These are phyloP conservation scores for Vombatus ursinus DNA, from an alignment of 2,113 vertebrate genomes.

Conservation along the genomic window DNA sequence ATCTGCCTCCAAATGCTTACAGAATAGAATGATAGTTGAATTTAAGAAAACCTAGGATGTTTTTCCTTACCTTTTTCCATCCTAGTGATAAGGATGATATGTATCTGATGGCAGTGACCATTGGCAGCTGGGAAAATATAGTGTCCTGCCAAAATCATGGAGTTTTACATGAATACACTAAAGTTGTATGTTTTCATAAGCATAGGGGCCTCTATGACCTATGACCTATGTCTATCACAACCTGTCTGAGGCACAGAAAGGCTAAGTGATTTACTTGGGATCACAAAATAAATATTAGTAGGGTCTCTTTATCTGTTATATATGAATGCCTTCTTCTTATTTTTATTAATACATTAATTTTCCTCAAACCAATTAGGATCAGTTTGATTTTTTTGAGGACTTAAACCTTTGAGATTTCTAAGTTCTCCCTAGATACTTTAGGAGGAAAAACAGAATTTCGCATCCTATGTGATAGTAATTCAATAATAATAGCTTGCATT, in stretches of 20 bases:
- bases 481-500: neutral
- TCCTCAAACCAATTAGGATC: neutral
- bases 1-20: conserved; percentile 14
- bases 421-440: neutral
- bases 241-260: neutral
- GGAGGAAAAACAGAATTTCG: neutral
- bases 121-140: neutral
- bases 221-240: neutral
- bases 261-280: neutral
- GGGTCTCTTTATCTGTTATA: neutral
- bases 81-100: neutral
- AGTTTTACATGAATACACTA: neutral
- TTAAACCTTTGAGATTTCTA: neutral
- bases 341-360: neutral
- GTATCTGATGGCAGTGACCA: neutral
- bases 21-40: neutral
- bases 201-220: neutral
- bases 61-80: neutral
- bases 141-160: neutral
- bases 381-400: neutral
- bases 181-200: neutral
- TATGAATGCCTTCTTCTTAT: neutral
- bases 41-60: neutral
- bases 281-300: neutral
- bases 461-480: neutral